Conservation (phyloP, 2,113 vertebrate species). For the Cyrtonyx montezumae region DNA sequence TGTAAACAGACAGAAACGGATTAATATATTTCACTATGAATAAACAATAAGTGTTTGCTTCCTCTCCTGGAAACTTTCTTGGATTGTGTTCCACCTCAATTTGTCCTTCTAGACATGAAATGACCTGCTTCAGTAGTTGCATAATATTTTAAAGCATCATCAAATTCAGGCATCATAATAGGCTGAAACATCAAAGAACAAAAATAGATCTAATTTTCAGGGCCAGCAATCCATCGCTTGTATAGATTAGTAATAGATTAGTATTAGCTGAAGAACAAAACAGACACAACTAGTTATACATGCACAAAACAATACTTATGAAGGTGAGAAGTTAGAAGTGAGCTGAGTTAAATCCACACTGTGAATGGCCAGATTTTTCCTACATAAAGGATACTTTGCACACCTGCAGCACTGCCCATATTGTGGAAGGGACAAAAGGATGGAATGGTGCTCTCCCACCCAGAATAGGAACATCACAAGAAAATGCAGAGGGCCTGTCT, state of each 20-base stretch:
- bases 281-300: background rate
- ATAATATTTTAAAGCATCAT: background rate
- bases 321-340: background rate
- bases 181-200: background rate
- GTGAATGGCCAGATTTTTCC: background rate
- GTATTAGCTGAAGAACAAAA: background rate
- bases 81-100: background rate
- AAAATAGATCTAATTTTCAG: background rate
- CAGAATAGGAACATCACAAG: background rate
- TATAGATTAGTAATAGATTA: background rate
- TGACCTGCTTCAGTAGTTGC: background rate
- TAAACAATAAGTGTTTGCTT: slow-evolving; percentile 51
- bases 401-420: background rate
- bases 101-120: slow-evolving; percentile 20
- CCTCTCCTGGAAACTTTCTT: slow-evolving; percentile 52
- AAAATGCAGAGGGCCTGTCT: background rate
- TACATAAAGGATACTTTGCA: background rate
- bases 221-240: background rate
- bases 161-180: background rate
- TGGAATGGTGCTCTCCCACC: background rate
- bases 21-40: slow-evolving; percentile 33
- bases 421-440: background rate
- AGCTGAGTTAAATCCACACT: background rate
- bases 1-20: slow-evolving; percentile 32
- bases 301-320: background rate